Evolutionary conservation across 2,888 invertebrate species (phyloP), one percentile per base, ranked within the genome.

Genomic region (Biston stratarius): DNA sequence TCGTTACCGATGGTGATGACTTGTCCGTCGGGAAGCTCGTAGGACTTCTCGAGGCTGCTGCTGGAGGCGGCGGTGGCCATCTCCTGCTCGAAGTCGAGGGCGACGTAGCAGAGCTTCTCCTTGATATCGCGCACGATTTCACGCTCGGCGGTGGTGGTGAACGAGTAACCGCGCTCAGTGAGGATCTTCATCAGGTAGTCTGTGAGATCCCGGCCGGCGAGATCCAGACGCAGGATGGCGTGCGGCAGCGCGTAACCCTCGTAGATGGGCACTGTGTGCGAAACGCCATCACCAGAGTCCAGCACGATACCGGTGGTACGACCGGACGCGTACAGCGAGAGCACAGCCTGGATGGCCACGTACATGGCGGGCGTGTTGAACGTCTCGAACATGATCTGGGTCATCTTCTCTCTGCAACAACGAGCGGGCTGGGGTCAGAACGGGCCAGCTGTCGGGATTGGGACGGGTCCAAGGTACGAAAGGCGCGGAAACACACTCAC

Each of bases 291-390:
- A 75, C 98, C 98, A 79, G 98, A 98, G 94, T 98, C 98, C 85
- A 98, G 94, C 73, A 98, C 98, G 90, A 98, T 98, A 96, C 98
- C 98, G 88, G 98, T 98, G 93, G 98, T 98, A 96, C 98, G 97
- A 95, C 98, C 98, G 86, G 98, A 98, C 76, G 98, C 98, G 93
- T 98, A 98, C 90, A 98, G 94, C 57, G 98, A 98, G 73, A 98
- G 95, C 78, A 98, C 98, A 81, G 98, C 98, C 94, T 98, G 98
- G 94, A 98, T 98, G 86, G 98, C 98, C 76, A 98, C 98, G 92
- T 98, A 98, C 97, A 98, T 97, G 84, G 98, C 98, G 73, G 98
- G 98, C 60, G 97, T 97, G 95, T 97, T 97, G 95, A 97, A 97
- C 61, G 97, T 97, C 92, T 97, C 97, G 89, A 97, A 97, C 97